Evolutionary conservation across 2,888 invertebrate genomes (phyloP), one percentile per base, ranked within the genome.

Genomic region (Mantis religiosa): DNA sequence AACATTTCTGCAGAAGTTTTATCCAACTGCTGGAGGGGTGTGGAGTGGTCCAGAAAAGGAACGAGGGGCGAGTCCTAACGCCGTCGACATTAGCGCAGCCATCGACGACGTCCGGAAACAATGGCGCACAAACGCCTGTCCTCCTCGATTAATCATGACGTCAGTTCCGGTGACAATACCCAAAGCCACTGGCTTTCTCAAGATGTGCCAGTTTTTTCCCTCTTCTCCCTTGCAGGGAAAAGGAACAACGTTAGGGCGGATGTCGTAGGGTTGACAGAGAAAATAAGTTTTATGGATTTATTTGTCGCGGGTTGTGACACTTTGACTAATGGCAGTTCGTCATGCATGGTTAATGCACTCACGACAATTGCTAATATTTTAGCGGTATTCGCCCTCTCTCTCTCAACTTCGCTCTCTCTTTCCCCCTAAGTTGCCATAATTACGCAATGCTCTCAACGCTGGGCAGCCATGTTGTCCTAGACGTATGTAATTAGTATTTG

Each of bases 81-180:
- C 54, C 54, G 54, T 71, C 54, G 54, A 71, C 54, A 71, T 71
- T 71, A 71, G 54, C 54, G 54, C 54, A 71, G 54, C 54, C 15
- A 20, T 71, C 54, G 54, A 71, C 86, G 81, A 30, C 28, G 87
- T 71, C 82, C 82, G n/a, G 82, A 87, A 87, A 87, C 87, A 87
- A 87, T 82, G 87, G 87, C 82, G 82, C 82, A 87, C 30, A 30
- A 27, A 82, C 82, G 86, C 86, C 25, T 86, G 86, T 86, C 86
- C 81, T 81, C 30, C 47, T 86, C 89, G 87, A 89, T 89, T 89
- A 89, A 89, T 89, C 89, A 89, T 87, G 87, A 87, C 89, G 89
- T 89, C 89, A 89, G 84, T 83, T 84, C 87, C 87, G 84, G 87
- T 87, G 87, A 87, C 87, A 87, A 87, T 87, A 34, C 82, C 87